phyloP scores from a whole-genome alignment of 1,140 invertebrate genomes.

The Zaprionus tsacasi region DNA sequence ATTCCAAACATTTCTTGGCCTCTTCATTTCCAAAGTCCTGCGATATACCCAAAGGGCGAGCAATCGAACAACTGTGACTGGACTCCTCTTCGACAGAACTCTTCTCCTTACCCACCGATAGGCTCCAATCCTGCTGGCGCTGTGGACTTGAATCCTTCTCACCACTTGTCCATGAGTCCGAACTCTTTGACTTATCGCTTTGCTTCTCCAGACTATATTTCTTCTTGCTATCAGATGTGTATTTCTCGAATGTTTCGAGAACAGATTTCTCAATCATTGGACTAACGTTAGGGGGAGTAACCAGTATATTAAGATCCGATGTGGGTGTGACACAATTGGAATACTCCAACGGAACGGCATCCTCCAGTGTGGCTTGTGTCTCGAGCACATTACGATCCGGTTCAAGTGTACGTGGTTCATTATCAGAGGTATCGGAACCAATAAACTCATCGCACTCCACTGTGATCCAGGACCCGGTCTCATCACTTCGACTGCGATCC shows the following conservation, averaged over 20 bases:
- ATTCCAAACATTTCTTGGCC: slow-evolving; percentile 84
- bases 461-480: slow-evolving; percentile 87
- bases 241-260: slow-evolving; percentile 74
- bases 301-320: slow-evolving; percentile 76
- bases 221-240: slow-evolving; percentile 69
- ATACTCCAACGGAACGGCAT: slow-evolving; percentile 74
- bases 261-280: slow-evolving; percentile 81
- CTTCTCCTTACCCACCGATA: slow-evolving; percentile 86
- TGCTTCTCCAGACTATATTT: slow-evolving; percentile 86
- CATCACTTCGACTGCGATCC: slow-evolving; percentile 86
- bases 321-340: slow-evolving; percentile 81
- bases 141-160: slow-evolving; percentile 86
- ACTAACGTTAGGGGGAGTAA: slow-evolving; percentile 79
- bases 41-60: slow-evolving; percentile 90
- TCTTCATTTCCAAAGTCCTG: slow-evolving; percentile 88
- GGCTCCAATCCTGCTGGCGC: slow-evolving; percentile 80
- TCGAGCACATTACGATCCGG: slow-evolving; percentile 77
- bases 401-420: slow-evolving; percentile 75
- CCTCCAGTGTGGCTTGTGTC: slow-evolving; percentile 80
- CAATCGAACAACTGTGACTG: slow-evolving; percentile 91
- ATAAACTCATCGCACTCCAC: slow-evolving; percentile 87
- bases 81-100: slow-evolving; percentile 90
- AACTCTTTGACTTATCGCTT: slow-evolving; percentile 88
- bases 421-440: slow-evolving; percentile 85
- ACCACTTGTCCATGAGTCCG: slow-evolving; percentile 87